Evolutionary conservation across 2,113 vertebrate species (phyloP).

Genomic region (Pycnonotus jocosus): DNA sequence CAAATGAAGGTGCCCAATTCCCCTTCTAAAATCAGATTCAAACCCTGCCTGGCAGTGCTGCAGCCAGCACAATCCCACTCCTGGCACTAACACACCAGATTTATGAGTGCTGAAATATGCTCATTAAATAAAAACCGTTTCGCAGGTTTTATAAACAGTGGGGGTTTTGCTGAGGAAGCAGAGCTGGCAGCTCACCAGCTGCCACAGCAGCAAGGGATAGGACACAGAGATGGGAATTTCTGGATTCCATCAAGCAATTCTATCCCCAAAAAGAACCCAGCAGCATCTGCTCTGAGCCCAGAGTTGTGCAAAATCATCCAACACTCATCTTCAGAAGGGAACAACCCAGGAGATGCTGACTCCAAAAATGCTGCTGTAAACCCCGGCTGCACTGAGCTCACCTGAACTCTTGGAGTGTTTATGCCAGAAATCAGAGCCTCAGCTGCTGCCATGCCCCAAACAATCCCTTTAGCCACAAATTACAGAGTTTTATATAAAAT

Average conservation of each 20-base stretch:
- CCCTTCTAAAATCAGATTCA: background rate
- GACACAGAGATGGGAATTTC: background rate
- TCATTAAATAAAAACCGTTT: background rate
- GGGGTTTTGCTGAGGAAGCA: background rate
- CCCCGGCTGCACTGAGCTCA: background rate
- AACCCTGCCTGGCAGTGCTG: background rate
- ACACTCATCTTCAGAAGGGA: background rate
- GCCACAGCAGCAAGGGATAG: background rate
- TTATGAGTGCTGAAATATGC: background rate
- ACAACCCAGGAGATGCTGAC: background rate
- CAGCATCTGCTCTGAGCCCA: background rate
- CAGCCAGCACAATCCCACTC: background rate
- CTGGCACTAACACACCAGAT: background rate
- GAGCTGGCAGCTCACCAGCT: background rate
- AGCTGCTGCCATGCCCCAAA: too few species aligned
- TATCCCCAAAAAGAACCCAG: background rate
- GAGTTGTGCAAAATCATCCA: background rate
- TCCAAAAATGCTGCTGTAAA: background rate
- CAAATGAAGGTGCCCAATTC: background rate
- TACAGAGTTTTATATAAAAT: accelerated
- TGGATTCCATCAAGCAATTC: background rate
- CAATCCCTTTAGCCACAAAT: background rate
- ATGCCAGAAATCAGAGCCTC: background rate
- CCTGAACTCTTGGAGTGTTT: background rate
- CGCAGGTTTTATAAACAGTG: background rate